Percentiles rank a stretch among this genome's conserved stretches.
Evolutionary conservation across 2,797 vertebrate genomes (phyloP).

Genomic region (Margarornis squamiger): DNA sequence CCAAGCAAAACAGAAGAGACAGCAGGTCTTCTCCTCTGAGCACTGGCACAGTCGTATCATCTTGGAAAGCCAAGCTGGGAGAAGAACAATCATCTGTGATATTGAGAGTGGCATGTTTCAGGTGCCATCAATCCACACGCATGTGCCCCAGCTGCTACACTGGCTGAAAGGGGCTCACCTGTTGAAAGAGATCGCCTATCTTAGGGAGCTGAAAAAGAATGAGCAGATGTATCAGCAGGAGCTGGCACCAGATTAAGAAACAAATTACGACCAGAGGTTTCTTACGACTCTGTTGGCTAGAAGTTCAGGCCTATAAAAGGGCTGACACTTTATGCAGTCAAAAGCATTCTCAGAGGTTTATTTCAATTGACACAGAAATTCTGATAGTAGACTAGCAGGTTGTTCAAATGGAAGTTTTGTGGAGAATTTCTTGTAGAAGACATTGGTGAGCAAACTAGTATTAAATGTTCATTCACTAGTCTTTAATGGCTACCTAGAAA

Average conservation of each 20-base stretch:
- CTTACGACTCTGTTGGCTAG: not conserved
- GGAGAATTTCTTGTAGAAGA: not conserved
- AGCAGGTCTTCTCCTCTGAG: conserved; percentile 59
- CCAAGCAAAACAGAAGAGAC: conserved; percentile 58
- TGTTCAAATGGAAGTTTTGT: not conserved
- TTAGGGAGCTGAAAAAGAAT: not conserved
- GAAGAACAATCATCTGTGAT: conserved; percentile 54
- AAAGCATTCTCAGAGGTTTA: not conserved
- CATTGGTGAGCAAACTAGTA: not conserved
- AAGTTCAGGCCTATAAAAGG: not conserved
- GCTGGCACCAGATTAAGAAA: conserved; percentile 36
- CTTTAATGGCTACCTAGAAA: not conserved
- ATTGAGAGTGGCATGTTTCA: conserved; percentile 31
- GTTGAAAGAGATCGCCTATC: conserved; percentile 27
- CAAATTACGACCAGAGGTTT: conserved; percentile 51
- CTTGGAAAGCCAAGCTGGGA: conserved; percentile 56
- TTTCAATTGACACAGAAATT: not conserved
- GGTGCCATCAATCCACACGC: conserved; percentile 34
- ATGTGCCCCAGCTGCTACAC: conserved; percentile 39
- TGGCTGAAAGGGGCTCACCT: conserved; percentile 54
- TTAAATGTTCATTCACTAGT: not conserved
- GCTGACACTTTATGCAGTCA: not conserved
- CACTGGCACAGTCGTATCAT: not conserved
- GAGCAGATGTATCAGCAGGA: conserved; percentile 58
- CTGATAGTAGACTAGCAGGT: not conserved